Percentiles rank a stretch among this genome's conserved stretches.
phyloP scores from a whole-genome alignment of 2,113 vertebrate genomes.

The Megaceryle torquata region DNA sequence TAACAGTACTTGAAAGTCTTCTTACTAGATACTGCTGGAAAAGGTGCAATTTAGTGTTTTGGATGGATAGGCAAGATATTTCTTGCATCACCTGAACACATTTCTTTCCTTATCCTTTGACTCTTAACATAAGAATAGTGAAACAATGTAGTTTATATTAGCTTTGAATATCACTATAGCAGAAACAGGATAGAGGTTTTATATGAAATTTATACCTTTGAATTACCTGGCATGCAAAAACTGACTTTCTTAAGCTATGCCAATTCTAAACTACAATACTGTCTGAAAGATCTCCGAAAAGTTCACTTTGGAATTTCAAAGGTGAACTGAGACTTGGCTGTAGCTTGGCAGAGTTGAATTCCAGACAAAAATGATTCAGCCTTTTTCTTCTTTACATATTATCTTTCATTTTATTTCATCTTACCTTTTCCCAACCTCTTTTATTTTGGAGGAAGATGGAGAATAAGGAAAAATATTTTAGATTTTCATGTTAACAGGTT shows the following conservation, averaged over 20 bases:
- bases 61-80: background rate
- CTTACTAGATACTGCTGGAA: background rate
- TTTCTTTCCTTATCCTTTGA: background rate
- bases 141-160: background rate
- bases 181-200: background rate
- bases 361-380: background rate
- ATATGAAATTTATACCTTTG: background rate
- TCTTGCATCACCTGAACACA: background rate
- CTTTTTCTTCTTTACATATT: background rate
- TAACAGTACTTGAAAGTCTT: background rate
- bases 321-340: background rate
- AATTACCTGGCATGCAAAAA: background rate
- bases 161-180: background rate
- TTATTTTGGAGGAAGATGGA: background rate
- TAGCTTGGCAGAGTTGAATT: background rate
- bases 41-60: background rate
- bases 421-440: background rate
- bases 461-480: background rate
- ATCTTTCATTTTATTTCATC: background rate
- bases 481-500: background rate
- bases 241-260: background rate
- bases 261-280: background rate
- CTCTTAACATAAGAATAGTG: background rate
- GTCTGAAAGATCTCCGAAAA: background rate
- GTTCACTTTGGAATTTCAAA: background rate